Base-by-base conservation (phyloP, 1,140 invertebrate genomes). In the Drosophila funebris region DNA sequence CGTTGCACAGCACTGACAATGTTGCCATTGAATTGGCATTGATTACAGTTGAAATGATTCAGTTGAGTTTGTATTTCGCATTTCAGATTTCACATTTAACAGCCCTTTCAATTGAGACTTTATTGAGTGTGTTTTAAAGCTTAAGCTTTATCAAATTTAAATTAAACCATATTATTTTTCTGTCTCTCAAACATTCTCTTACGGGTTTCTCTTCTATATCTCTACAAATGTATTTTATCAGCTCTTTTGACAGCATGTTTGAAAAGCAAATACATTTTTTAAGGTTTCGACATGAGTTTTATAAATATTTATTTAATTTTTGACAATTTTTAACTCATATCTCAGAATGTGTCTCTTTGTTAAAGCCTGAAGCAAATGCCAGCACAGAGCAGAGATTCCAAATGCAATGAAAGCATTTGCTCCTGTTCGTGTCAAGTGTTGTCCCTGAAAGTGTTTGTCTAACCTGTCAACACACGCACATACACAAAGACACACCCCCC, bases 1-100 rank as follows among this genome's bases (percentile, higher is more conserved):
- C 79, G 37, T 57, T 53, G 29, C 37, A 22, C 36, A 53, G 57
- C 33, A 48, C 37, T 58, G 72, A 76, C 79, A 83, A 83, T 72
- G 79, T 78, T 83, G 79, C 73, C 71, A 83, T 78, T 78, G 57
- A 79, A 74, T 66, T 68, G 66, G 7, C 76, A 66, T 70, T 71
- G 77, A 75, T 79, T 61, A 53, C 66, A 53, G 68, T 61, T 57
- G 54, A 66, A 76, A 39, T 60, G n/a, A n/a, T n/a, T n/a, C n/a
- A n/a, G 48, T 50, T 67, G 57, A 79, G 44, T 36, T 50, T 60
- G 53, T 6, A 31, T 64, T 75, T 71, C 63, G 63, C 22, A 43
- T 61, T 61, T 53, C n/a, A n/a, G n/a, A n/a, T n/a, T n/a, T 71
- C 63, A 70, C 22, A 43, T 61, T 61, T 53, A 78, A 54, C 4